Evolutionary conservation across 2,113 vertebrate genomes (phyloP).

Genomic region (Mustela lutreola): DNA sequence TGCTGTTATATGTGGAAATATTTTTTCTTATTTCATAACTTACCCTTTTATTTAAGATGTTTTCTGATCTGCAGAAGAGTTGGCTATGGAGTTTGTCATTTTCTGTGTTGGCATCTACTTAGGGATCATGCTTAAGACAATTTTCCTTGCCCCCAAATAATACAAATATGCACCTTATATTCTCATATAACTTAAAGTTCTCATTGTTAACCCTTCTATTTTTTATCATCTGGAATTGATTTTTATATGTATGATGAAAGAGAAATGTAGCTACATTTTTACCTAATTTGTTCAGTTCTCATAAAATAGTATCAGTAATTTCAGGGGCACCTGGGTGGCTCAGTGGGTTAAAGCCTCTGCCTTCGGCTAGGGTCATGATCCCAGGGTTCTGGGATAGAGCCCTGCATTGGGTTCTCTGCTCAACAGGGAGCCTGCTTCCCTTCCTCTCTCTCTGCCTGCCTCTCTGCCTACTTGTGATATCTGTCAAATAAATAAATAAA

Average conservation of each 20-base stretch:
- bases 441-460: no score
- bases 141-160: not conserved
- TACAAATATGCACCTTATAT: not conserved
- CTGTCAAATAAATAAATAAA: no score
- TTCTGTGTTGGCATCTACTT: not conserved
- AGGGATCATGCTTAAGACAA: not conserved
- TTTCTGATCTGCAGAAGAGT: not conserved
- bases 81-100: not conserved
- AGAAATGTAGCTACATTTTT: not conserved
- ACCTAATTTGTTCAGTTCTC: not conserved
- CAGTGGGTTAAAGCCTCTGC: no score
- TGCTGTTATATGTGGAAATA: not conserved
- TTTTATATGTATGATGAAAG: not conserved
- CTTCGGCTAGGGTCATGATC: no score
- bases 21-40: constrained; percentile 30
- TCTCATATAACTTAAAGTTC: constrained; percentile 3
- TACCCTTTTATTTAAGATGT: not conserved
- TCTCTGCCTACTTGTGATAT: no score
- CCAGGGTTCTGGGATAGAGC: no score
- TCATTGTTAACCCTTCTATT: not conserved
- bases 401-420: no score
- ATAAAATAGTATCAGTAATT: not conserved
- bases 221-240: not conserved
- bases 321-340: not conserved
- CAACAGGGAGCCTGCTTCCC: no score